Percentiles rank a stretch among this genome's conserved stretches.
Conservation (phyloP, 2,113 vertebrate species). For the Sitta europaea region DNA sequence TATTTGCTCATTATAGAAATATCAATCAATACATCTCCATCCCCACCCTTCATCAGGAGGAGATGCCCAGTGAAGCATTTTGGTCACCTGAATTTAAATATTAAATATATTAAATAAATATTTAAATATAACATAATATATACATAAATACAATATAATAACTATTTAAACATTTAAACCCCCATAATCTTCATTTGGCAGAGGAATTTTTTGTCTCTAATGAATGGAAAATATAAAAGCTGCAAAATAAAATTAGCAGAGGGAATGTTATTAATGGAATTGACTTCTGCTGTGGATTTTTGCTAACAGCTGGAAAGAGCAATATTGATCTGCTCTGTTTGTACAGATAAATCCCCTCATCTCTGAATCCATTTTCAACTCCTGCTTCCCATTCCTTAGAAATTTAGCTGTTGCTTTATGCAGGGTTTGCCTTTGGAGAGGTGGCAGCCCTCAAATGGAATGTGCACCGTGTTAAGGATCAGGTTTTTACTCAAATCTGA, state of each 20-base stretch:
- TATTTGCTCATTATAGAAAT: not conserved
- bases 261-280: not conserved
- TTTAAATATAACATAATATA: too few species aligned
- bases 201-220: not conserved
- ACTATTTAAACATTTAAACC: not conserved
- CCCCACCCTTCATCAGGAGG: not conserved
- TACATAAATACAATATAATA: too few species aligned
- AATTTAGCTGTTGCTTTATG: not conserved
- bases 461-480: not conserved
- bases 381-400: not conserved
- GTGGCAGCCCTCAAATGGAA: not conserved
- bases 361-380: not conserved
- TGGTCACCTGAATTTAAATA: too few species aligned
- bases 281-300: not conserved
- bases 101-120: too few species aligned
- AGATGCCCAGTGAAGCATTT: not conserved
- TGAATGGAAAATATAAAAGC: not conserved
- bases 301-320: not conserved
- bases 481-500: accelerated
- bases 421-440: not conserved
- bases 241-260: not conserved
- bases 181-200: not conserved
- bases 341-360: not conserved
- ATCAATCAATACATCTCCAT: not conserved
- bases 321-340: not conserved